Percentiles rank a stretch among this genome's conserved stretches.
phyloP scores from a whole-genome alignment of 2,888 invertebrate species.

The Bugulina stolonifera region DNA sequence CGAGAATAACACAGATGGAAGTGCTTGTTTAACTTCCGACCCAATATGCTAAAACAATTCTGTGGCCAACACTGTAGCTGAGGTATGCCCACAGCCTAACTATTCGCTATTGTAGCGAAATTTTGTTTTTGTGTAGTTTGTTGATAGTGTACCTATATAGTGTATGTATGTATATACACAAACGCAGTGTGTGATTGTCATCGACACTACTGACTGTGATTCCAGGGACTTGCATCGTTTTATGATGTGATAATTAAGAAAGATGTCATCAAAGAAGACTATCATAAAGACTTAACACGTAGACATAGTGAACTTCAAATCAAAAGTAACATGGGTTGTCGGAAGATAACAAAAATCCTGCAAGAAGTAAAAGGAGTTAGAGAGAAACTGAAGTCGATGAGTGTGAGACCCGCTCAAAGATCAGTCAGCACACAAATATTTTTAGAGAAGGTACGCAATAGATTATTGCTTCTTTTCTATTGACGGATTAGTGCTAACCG shows the following conservation, averaged over 20 bases:
- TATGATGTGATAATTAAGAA: slow-evolving; percentile 16
- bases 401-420: neutral
- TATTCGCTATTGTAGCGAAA: no score
- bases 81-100: neutral
- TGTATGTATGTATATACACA: no score
- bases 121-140: no score
- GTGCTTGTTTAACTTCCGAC: neutral
- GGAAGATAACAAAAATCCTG: slow-evolving; percentile 13
- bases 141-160: no score
- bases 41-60: neutral
- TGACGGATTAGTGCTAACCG: no score
- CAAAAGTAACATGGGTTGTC: neutral
- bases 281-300: neutral
- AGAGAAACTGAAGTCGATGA: slow-evolving; percentile 13
- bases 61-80: neutral
- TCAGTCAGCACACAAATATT: slow-evolving; percentile 12
- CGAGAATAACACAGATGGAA: neutral
- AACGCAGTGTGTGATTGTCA: no score
- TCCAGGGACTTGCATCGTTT: slow-evolving; percentile 8
- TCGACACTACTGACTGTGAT: no score
- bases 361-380: slow-evolving; percentile 8
- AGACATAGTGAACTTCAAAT: neutral
- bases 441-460: neutral
- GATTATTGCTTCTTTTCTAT: no score
- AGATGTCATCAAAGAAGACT: slow-evolving; percentile 2